These are phyloP conservation scores for Drosophila jambulina DNA, from an alignment of 1,140 invertebrate genomes.

Conservation along the genomic window DNA sequence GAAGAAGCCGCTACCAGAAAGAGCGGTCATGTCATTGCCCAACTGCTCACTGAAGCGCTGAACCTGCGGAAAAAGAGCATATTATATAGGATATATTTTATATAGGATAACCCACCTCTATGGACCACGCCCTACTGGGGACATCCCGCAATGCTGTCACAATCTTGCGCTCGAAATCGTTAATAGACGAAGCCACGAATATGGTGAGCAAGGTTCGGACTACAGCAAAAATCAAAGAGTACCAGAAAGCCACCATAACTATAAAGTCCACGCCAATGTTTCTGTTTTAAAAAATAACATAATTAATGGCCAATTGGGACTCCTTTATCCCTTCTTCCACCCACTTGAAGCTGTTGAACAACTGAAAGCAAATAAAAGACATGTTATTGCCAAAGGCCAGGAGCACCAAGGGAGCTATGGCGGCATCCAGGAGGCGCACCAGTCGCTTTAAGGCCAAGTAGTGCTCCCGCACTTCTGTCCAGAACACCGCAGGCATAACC, in stretches of 20 bases:
- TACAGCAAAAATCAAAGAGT: conserved; percentile 88
- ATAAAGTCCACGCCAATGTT: conserved; percentile 76
- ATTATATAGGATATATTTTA: not conserved
- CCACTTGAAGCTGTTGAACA: conserved; percentile 81
- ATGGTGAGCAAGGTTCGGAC: conserved; percentile 87
- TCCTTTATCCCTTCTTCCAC: not conserved
- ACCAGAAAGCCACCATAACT: conserved; percentile 87
- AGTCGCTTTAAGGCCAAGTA: conserved; percentile 89
- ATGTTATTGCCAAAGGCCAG: conserved; percentile 78
- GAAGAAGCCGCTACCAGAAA: conserved; percentile 88
- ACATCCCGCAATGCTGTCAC: conserved; percentile 87
- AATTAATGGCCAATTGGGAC: not conserved
- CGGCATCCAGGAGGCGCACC: conserved; percentile 88
- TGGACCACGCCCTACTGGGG: conserved; percentile 86
- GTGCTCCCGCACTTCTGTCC: conserved; percentile 84
- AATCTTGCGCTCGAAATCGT: conserved; percentile 87
- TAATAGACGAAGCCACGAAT: conserved; percentile 87
- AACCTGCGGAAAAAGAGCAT: conserved; percentile 17
- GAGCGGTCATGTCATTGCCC: conserved; percentile 86
- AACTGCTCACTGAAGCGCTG: conserved; percentile 87
- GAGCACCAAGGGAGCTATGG: conserved; percentile 80
- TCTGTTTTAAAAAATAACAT: conserved; percentile 43
- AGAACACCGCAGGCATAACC: conserved; percentile 87
- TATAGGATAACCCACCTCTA: conserved; percentile 85
- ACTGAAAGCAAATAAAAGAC: conserved; percentile 83